Evolutionary conservation across 2,888 invertebrate species (phyloP).

Genomic region (Neocrepidodera transversa): DNA sequence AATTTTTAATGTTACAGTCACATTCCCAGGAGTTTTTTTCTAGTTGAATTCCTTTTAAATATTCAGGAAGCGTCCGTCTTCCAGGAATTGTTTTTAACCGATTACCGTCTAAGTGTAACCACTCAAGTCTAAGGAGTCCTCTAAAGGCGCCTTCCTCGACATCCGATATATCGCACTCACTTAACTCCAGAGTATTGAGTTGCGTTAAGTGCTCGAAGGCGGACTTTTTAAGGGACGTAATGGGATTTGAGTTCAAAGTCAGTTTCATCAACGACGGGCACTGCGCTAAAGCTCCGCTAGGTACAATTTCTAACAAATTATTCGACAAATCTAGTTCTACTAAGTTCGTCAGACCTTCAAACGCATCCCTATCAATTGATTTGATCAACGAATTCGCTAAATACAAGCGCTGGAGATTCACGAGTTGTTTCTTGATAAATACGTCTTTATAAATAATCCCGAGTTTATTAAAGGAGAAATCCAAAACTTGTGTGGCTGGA

Average conservation of each 20-base stretch:
- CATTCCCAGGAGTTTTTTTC: constrained; percentile 90
- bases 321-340: constrained; percentile 88
- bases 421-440: constrained; percentile 78
- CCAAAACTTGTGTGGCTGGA: constrained; percentile 85
- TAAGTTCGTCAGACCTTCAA: constrained; percentile 84
- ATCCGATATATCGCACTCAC: constrained; percentile 78
- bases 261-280: constrained; percentile 85
- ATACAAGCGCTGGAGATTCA: constrained; percentile 88
- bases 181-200: constrained; percentile 82
- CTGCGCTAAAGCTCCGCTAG: constrained; percentile 79
- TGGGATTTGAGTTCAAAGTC: constrained; percentile 81
- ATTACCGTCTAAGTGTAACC: constrained; percentile 85
- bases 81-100: constrained; percentile 76
- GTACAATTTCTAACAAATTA: constrained; percentile 80
- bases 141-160: constrained; percentile 84
- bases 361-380: constrained; percentile 80
- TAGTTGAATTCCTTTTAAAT: constrained; percentile 74
- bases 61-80: constrained; percentile 74
- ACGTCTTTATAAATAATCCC: constrained; percentile 79
- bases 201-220: constrained; percentile 79
- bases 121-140: constrained; percentile 81
- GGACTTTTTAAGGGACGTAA: constrained; percentile 73
- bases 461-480: constrained; percentile 83
- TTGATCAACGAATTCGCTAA: constrained; percentile 79
- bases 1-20: constrained; percentile 81